Evolutionary conservation across 2,113 vertebrate genomes (phyloP).

Genomic region (Fregetta grallaria): DNA sequence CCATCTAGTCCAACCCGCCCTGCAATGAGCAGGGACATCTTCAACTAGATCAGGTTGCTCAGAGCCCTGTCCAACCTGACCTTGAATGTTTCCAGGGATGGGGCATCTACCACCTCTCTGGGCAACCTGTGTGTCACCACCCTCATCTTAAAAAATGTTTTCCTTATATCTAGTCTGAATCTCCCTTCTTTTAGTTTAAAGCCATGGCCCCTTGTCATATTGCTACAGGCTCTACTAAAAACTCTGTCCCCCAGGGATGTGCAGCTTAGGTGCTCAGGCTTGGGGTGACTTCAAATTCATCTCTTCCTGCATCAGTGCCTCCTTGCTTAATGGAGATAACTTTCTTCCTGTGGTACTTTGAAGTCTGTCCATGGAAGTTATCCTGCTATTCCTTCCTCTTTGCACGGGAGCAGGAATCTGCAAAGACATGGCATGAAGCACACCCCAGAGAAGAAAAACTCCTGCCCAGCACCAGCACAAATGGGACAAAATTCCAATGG

Average conservation of each 20-base stretch:
- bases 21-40: neutral
- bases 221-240: neutral
- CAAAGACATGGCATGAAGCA: neutral
- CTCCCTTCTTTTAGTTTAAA: neutral
- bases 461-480: neutral
- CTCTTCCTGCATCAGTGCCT: neutral
- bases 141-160: accelerated
- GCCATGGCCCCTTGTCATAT: neutral
- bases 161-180: neutral
- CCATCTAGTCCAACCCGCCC: accelerated
- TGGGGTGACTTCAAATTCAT: neutral
- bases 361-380: neutral
- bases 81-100: neutral
- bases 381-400: neutral
- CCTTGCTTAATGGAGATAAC: neutral
- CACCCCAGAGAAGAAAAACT: neutral
- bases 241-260: neutral
- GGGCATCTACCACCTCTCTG: neutral
- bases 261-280: neutral
- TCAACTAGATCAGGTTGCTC: neutral
- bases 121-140: neutral
- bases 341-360: neutral
- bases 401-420: neutral
- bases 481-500: neutral
- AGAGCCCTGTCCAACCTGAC: neutral